Evolutionary conservation across 2,797 vertebrate genomes (phyloP).

Genomic region (Dendrocincla tyrannina): DNA sequence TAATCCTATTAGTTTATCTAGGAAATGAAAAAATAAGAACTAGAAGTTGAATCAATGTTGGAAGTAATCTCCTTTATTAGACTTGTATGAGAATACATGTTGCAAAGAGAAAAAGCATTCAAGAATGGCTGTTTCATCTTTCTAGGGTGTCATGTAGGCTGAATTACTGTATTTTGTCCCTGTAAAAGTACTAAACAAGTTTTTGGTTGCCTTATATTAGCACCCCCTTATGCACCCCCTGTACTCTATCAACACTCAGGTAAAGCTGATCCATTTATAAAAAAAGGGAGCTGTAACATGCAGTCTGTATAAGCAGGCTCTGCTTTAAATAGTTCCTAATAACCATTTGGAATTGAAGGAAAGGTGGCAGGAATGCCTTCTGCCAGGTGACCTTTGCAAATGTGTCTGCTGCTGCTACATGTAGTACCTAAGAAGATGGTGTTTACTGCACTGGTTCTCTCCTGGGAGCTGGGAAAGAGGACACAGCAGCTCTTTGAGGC

Average conservation of each 20-base stretch:
- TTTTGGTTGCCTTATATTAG: neutral
- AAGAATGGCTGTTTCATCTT: neutral
- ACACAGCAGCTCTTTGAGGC: conserved; percentile 36
- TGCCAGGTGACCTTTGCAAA: conserved; percentile 54
- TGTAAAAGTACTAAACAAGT: neutral
- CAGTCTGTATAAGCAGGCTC: neutral
- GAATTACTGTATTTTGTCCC: neutral
- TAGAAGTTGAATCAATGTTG: neutral
- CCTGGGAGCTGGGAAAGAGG: conserved; percentile 41
- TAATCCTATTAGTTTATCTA: conserved; percentile 42
- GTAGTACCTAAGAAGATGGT: conserved; percentile 34
- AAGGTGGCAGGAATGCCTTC: conserved; percentile 21
- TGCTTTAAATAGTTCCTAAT: neutral
- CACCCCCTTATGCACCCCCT: neutral
- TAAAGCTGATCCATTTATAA: neutral
- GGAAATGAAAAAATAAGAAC: conserved; percentile 1
- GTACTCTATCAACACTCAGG: neutral
- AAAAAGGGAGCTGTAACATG: neutral
- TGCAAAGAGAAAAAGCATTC: neutral
- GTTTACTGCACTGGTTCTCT: conserved; percentile 30
- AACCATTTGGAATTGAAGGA: conserved; percentile 1
- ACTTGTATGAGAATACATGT: neutral
- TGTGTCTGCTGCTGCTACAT: neutral
- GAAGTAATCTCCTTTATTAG: conserved; percentile 22
- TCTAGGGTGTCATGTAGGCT: neutral